Base-by-base conservation (phyloP, 2,888 invertebrate genomes). In the Apamea anceps region DNA sequence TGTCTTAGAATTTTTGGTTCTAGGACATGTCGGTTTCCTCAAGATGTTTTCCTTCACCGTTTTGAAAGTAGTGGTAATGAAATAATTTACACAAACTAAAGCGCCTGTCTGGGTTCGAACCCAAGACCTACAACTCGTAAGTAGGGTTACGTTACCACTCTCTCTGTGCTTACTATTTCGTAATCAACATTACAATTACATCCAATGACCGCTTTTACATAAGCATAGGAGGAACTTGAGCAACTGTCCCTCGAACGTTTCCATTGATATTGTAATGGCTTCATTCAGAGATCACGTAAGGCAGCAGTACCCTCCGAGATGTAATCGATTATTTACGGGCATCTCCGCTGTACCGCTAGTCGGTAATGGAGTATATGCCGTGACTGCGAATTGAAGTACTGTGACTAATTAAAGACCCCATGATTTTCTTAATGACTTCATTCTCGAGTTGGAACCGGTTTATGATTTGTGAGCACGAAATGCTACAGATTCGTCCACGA, bases 241-340 rank as follows among this genome's bases (percentile, higher is more conserved):
- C 57, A 75, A 76, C 81, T 62, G 70, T 75, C 63, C 8, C 81
- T 75, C 57, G 57, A 65, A 48, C n/a, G 15, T 45, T 62, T 15
- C 66, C 12, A 77, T 72, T 82, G 63, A 70, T 82, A 82, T 82
- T 82, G 72, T 78, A 70, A 83, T 73, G 68, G 63, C 70, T 75
- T 63, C 79, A 77, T 81, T 78, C 62, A n/a, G 28, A 54, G 76
- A 79, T 78, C 79, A 71, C 63, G 79, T 84, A 80, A 86, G 57
- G 72, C 74, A 65, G 77, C 72, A 67, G 77, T 85, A 74, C 75
- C 37, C 62, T 74, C 73, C 18, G n/a, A n/a, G 66, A 70, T 60
- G 57, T 65, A 87, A 87, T 84, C 75, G 79, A 88, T 88, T 88
- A 62, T 71, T 48, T 67, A 77, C 75, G 76, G 63, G 48, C 67